Conservation (phyloP, 2,797 vertebrate genomes). For the Rhabdophis nuchalis region DNA sequence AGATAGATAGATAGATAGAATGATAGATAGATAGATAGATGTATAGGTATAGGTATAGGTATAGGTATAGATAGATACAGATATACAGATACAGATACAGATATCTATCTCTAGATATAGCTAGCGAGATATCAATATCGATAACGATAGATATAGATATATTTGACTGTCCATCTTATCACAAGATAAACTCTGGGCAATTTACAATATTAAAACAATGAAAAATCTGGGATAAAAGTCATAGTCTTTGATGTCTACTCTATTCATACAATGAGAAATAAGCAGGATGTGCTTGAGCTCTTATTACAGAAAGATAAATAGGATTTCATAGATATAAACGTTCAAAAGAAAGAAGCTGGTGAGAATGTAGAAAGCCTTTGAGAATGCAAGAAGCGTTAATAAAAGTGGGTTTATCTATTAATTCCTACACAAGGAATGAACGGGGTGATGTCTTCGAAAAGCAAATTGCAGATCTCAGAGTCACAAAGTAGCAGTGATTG, state of each 20-base stretch:
- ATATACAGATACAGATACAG: too few species aligned
- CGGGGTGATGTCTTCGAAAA: neutral
- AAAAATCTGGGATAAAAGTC: neutral
- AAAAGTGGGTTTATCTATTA: neutral
- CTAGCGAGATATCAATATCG: too few species aligned
- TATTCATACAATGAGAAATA: neutral
- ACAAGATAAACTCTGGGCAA: neutral
- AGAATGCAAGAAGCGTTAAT: neutral
- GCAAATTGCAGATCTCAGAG: neutral
- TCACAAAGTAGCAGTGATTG: neutral
- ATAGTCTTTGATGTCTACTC: neutral
- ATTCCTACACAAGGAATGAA: neutral
- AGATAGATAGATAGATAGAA: too few species aligned
- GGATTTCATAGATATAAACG: neutral
- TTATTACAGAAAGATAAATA: neutral
- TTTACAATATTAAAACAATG: neutral
- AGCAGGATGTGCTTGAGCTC: neutral
- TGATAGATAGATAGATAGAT: too few species aligned
- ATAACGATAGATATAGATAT: too few species aligned
- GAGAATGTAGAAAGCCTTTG: neutral
- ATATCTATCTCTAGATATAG: too few species aligned
- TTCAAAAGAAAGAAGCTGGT: neutral
- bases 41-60: too few species aligned
- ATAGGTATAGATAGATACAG: too few species aligned
- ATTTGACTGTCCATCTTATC: neutral